These are phyloP conservation scores for Zoanthus sociatus DNA, from an alignment of 92 coral and sea anemone species.

Conservation along the genomic window DNA sequence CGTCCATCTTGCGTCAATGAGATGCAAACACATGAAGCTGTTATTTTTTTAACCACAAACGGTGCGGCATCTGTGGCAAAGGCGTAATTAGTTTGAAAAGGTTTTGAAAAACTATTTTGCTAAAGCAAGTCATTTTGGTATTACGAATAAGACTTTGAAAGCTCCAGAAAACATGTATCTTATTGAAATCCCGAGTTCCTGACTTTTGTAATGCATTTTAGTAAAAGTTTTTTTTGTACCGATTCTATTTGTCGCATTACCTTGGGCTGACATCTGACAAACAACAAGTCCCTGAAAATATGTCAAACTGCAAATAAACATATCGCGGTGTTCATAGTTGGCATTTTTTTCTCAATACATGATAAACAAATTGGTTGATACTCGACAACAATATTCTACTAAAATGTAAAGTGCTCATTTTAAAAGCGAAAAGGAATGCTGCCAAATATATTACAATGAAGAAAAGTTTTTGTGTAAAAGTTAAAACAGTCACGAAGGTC, in stretches of 20 bases:
- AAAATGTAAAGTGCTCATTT: background rate
- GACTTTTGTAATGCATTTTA: background rate
- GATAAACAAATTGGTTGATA: background rate
- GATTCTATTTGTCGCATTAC: background rate
- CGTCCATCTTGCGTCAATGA: background rate
- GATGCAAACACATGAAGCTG: background rate
- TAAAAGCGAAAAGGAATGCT: background rate
- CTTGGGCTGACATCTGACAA: background rate
- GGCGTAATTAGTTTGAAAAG: background rate
- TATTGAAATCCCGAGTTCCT: background rate
- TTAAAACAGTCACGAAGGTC: background rate
- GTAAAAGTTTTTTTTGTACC: background rate
- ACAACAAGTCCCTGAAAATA: background rate
- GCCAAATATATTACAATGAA: background rate
- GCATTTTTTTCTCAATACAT: background rate
- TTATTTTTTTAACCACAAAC: slow-evolving; percentile 9
- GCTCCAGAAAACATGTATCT: background rate
- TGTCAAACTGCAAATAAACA: background rate
- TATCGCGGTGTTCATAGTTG: background rate
- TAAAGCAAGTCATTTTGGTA: background rate
- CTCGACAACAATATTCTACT: background rate
- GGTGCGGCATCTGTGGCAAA: background rate
- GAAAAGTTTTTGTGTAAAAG: background rate
- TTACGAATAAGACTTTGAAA: background rate
- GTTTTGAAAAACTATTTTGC: background rate